Evolutionary conservation across 2,888 invertebrate species (phyloP), one percentile per base, ranked within the genome.

Genomic region (Rhingia rostrata): DNA sequence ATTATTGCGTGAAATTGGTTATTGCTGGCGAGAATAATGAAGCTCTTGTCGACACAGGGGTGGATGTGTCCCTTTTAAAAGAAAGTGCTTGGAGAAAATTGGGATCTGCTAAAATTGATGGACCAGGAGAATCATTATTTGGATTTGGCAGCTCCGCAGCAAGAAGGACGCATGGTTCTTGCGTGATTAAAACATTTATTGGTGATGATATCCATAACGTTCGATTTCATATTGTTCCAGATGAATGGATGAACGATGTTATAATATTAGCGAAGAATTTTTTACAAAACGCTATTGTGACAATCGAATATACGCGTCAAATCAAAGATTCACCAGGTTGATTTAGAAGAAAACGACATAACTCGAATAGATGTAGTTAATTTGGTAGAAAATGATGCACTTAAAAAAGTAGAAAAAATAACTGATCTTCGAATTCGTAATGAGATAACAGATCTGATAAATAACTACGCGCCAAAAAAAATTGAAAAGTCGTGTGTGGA

Each of bases 251-350:
- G 63, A 35, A 49, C 37, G 64, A 70, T 35, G 22, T 2, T 0
- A 58, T 79, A 30, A 79, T 79, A 12, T 30, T 79, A 5, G 70
- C 64, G 4, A 58, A 72, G 3, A 72, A 43, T 45, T 72, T 72
- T 60, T 45, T 72, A 37, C 12, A 64, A 45, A 53, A n/a, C 43
- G 30, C 35, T 6, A 64, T 30, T 4, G 22, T 70, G 1, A 10
- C 54, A 22, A 22, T 2, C 22, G 2, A 22, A 22, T n/a, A n/a
- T n/a, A n/a, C n/a, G n/a, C n/a, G n/a, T n/a, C n/a, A n/a, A n/a
- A n/a, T n/a, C n/a, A n/a, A n/a, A n/a, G n/a, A n/a, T n/a, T n/a
- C n/a, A n/a, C n/a, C n/a, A n/a, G n/a, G n/a, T n/a, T n/a, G n/a
- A n/a, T n/a, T n/a, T n/a, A n/a, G n/a, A n/a, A n/a, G n/a, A n/a